These are phyloP conservation scores for Rosalia funebris DNA, from an alignment of 2,888 invertebrate species.

Conservation along the genomic window DNA sequence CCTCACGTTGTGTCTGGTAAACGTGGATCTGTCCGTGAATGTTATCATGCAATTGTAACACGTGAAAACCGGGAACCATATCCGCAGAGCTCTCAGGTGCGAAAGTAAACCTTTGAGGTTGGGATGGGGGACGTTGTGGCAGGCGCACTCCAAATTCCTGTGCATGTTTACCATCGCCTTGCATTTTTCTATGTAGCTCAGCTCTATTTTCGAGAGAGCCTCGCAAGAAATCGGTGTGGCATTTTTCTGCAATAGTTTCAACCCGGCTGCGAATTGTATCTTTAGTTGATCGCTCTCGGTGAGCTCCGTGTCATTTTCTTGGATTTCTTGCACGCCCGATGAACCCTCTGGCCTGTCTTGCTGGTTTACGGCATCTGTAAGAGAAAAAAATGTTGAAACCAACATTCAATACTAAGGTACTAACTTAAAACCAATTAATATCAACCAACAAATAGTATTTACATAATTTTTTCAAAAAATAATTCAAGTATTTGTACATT, in stretches of 20 bases:
- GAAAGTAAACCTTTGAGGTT: constrained; percentile 56
- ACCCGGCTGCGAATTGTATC: constrained; percentile 59
- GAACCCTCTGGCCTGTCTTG: background rate
- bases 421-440: too few relatives aligned
- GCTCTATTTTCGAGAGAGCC: constrained; percentile 57
- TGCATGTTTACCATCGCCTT: constrained; percentile 59
- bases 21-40: constrained; percentile 62
- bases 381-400: too few relatives aligned
- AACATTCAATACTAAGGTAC: too few relatives aligned
- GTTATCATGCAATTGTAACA: constrained; percentile 73
- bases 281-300: constrained; percentile 53
- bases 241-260: constrained; percentile 55
- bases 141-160: constrained; percentile 55
- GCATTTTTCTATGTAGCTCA: constrained; percentile 59
- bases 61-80: constrained; percentile 70
- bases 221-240: constrained; percentile 50
- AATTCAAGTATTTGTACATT: too few relatives aligned
- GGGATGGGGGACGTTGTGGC: constrained; percentile 56
- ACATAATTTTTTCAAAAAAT: too few relatives aligned
- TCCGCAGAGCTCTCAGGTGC: constrained; percentile 57
- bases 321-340: background rate
- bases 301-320: background rate
- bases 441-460: too few relatives aligned
- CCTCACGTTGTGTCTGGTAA: constrained; percentile 53
- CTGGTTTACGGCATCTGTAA: background rate